A percentile compares a stretch with the other conserved stretches of the same genome.
Conservation (phyloP, 2,113 vertebrate species). For the Cichladusa arquata region DNA sequence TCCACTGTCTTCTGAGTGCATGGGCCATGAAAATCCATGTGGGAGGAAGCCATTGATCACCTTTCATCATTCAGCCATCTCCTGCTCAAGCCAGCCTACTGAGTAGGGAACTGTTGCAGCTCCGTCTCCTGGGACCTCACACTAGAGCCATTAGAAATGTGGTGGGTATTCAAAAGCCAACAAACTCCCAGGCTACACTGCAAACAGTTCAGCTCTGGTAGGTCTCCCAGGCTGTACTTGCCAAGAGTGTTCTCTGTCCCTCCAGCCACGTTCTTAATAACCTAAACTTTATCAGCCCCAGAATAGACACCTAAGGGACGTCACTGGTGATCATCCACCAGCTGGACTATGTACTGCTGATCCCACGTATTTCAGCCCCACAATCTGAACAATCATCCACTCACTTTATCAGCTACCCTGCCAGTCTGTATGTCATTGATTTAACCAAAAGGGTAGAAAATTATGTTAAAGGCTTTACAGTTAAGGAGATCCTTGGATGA, state of each 20-base stretch:
- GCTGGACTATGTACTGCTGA: background rate
- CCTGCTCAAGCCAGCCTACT: background rate
- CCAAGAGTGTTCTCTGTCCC: background rate
- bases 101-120: background rate
- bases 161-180: background rate
- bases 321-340: background rate
- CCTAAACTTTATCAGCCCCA: background rate
- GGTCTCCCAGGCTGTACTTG: background rate
- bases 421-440: background rate
- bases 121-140: background rate
- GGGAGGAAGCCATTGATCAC: background rate
- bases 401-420: background rate
- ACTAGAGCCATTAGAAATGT: background rate
- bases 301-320: accelerated
- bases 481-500: background rate
- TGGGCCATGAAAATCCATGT: background rate
- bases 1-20: background rate
- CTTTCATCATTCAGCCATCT: background rate
- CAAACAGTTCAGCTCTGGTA: background rate
- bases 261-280: background rate
- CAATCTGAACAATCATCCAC: background rate
- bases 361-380: background rate
- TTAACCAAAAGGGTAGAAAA: background rate
- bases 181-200: background rate
- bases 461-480: background rate